Percentiles rank a stretch among this genome's conserved stretches.
phyloP scores from a whole-genome alignment of 23 tunicate species.

The Ciona savignyi region DNA sequence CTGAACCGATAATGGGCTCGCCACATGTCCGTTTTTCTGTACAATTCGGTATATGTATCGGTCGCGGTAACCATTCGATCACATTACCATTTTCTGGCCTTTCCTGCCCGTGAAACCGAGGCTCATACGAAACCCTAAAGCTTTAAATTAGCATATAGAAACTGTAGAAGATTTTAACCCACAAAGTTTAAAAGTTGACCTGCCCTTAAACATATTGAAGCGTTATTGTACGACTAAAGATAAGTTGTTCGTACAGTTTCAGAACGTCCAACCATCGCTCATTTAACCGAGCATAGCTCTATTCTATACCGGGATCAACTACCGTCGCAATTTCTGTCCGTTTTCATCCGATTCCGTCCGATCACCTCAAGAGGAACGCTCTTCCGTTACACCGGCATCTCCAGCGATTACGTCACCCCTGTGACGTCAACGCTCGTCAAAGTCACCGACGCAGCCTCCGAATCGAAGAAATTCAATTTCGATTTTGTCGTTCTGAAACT shows the following conservation, averaged over 20 bases:
- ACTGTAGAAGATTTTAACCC: too few species aligned
- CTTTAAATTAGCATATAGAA: too few species aligned
- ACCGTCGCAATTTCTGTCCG: slow-evolving; percentile 12
- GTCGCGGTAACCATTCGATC: too few species aligned
- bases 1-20: too few species aligned
- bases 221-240: neutral
- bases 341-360: slow-evolving; percentile 30
- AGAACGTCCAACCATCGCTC: neutral
- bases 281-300: slow-evolving; percentile 7
- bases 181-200: too few species aligned
- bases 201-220: neutral
- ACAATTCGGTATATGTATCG: too few species aligned
- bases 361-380: slow-evolving; percentile 9
- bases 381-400: slow-evolving; percentile 16
- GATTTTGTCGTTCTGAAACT: slow-evolving; percentile 14
- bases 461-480: too few species aligned
- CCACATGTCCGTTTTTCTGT: too few species aligned
- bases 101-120: too few species aligned
- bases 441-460: too few species aligned
- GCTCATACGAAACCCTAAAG: too few species aligned
- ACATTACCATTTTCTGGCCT: too few species aligned
- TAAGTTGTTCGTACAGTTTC: neutral
- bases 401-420: neutral
- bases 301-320: slow-evolving; percentile 17
- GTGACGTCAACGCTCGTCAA: neutral